These are phyloP conservation scores for Pentamera pediparva DNA, from an alignment of 53 echinoderm and acorn worm genomes.

Conservation along the genomic window DNA sequence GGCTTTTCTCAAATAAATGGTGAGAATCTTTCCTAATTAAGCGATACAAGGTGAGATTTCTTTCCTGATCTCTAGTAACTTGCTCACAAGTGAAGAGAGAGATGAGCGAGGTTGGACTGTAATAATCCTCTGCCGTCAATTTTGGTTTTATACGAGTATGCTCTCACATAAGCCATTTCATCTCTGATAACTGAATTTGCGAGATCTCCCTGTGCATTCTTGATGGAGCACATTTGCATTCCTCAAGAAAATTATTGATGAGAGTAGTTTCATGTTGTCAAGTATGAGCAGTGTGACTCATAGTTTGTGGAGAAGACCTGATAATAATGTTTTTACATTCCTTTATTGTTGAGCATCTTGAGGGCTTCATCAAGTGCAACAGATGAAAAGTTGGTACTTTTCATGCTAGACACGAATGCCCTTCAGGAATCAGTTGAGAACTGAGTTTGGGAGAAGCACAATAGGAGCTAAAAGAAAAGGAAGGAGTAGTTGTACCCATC, in stretches of 20 bases:
- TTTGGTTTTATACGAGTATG: background rate
- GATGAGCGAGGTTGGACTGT: background rate
- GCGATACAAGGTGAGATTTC: constrained; percentile 30
- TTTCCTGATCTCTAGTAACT: constrained; percentile 33
- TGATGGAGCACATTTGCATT: background rate
- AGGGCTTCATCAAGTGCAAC: constrained; percentile 59
- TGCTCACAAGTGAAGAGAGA: constrained; percentile 24
- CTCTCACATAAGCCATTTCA: constrained; percentile 40
- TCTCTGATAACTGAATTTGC: constrained; percentile 32
- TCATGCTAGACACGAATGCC: constrained; percentile 49
- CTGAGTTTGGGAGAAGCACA: constrained; percentile 27
- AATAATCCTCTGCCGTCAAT: background rate
- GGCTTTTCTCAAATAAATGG: constrained; percentile 16
- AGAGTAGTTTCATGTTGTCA: constrained; percentile 37
- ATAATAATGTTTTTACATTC: constrained; percentile 38
- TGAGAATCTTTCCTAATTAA: constrained; percentile 39
- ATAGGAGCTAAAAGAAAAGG: no score
- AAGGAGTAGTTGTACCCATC: constrained; percentile 61
- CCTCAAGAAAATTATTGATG: constrained; percentile 28
- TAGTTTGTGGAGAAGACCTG: no score
- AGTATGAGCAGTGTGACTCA: constrained; percentile 30
- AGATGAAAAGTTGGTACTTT: constrained; percentile 39
- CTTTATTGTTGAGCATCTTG: constrained; percentile 63
- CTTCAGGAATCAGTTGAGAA: constrained; percentile 47
- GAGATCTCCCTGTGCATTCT: constrained; percentile 32